phyloP scores from a whole-genome alignment of 2,888 invertebrate species.

The Elegia similella region DNA sequence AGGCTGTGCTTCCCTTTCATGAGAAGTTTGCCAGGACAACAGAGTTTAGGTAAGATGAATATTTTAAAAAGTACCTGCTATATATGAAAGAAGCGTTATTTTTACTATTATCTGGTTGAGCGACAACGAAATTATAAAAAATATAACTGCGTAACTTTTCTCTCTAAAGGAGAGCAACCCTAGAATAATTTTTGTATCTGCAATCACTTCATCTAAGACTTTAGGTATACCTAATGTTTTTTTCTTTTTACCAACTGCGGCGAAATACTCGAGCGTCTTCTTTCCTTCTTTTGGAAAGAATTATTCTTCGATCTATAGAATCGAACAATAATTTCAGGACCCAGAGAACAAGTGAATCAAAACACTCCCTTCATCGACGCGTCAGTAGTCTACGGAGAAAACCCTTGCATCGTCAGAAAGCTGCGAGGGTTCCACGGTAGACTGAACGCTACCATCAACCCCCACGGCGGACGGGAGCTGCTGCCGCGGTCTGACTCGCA shows the following conservation, averaged over 20 bases:
- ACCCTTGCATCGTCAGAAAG: constrained; percentile 88
- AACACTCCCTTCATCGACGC: constrained; percentile 95
- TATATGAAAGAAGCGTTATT: not conserved
- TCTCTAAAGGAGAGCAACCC: no score
- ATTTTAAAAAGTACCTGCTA: not conserved
- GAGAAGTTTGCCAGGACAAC: constrained; percentile 95
- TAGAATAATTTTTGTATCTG: no score
- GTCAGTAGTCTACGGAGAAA: constrained; percentile 95
- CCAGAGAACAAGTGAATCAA: constrained; percentile 96
- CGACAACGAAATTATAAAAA: no score
- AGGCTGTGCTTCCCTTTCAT: constrained; percentile 96
- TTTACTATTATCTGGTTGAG: no score
- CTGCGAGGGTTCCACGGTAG: constrained; percentile 91
- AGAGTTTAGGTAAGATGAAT: constrained; percentile 83
- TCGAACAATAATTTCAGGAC: constrained; percentile 71
- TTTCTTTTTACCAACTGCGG: no score
- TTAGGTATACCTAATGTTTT: no score
- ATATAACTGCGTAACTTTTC: no score
- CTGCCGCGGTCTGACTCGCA: constrained; percentile 89
- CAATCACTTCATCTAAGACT: no score
- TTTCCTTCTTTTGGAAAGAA: no score
- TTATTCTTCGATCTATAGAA: no score
- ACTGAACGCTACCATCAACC: constrained; percentile 90
- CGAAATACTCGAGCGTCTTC: no score
- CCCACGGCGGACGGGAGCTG: constrained; percentile 88